Evolutionary conservation across 2,888 invertebrate species (phyloP), one percentile per base, ranked within the genome.

Genomic region (Subacronicta megacephala): DNA sequence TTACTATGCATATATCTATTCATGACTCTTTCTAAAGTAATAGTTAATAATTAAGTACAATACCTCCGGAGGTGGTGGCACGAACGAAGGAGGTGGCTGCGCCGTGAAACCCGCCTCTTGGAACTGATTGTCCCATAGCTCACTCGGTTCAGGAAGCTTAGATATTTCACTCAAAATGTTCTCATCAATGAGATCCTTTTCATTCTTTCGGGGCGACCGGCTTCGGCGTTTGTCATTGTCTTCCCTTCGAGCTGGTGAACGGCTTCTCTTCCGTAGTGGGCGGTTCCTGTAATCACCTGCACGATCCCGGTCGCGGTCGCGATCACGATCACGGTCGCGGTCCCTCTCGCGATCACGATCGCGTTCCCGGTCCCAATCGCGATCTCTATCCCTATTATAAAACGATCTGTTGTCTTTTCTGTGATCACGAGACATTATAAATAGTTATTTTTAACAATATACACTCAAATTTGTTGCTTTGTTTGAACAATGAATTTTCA

Each of bases 151-250:
- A 0, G 93, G 93, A 9, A 92, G 66, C 64, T 93, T 93, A 0
- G 92, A 81, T 40, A 93, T 92, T 59, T 93, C 93, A 64, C 86
- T 91, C 46, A 93, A 73, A 59, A 93, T 92, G 47, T 92, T 93
- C 12, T 93, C 93, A 35, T 93, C 93, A 6, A 92, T 53, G 20
- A 88, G 46, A 26, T 92, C 92, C 55, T 93, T 93, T 3, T 92
- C 92, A 43, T 67, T 79, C 60, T 89, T 90, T 3, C 88, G 80
- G 0, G 92, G 93, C 0, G 93, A 85, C 6, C 90, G 85, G 61
- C 90, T 66, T 12, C 66, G 52, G 1, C 80, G 84, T 62, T 87
- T 88, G 4, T 77, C 81, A 1, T 62, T 72, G 0, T 80, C 78
- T 15, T 82, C 78, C 2, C 72, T 64, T 13, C 82, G 77, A 2